Evolutionary conservation across 2,113 vertebrate genomes (phyloP), one percentile per base, ranked within the genome.

Genomic region (Galemys pyrenaicus): DNA sequence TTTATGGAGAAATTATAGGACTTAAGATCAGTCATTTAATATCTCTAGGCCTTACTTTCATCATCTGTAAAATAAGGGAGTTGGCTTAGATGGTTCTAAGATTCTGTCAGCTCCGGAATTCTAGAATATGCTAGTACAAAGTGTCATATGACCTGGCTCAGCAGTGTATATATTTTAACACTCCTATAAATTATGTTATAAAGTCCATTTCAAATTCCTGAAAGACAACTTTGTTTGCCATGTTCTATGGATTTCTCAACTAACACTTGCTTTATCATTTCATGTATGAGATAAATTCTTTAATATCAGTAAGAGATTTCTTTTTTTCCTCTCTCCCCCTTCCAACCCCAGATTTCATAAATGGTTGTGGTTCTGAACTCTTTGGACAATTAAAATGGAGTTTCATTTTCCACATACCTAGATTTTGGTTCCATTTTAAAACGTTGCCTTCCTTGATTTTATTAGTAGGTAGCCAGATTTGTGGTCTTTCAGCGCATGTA

Each of bases 91-190:
- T 80, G 19, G 16, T 65, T 58, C 30, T 83, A 74, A 71, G 58
- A 51, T 60, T 62, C 65, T 5, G 54, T 84, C 51, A 94, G 39
- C 30, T 64, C 67, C 58, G 84, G 51, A 93, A 37, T 5, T 51
- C 62, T 74, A 64, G 8, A 92, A 93, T 82, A 41, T 73, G 51
- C 74, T 94, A n/a, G 26, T 85, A 20, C 68, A 67, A 71, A 62
- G 44, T 3, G 64, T 41, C 4, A 7, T 56, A 75, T 93, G 64
- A 74, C 19, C 30, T 80, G 24, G 15, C 26, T 7, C 51, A 84
- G 11, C 56, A 75, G 75, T 86, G 74, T 32, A 16, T 49, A 41
- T 71, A 39, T 49, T 83, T 82, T 67, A 89, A 75, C 15, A 62
- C 20, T 73, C 35, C 6, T 51, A 9, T 37, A 73, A 56, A 16